Evolutionary conservation across 2,888 invertebrate species (phyloP).

Genomic region (Bursaphelenchus okinawaensis): DNA sequence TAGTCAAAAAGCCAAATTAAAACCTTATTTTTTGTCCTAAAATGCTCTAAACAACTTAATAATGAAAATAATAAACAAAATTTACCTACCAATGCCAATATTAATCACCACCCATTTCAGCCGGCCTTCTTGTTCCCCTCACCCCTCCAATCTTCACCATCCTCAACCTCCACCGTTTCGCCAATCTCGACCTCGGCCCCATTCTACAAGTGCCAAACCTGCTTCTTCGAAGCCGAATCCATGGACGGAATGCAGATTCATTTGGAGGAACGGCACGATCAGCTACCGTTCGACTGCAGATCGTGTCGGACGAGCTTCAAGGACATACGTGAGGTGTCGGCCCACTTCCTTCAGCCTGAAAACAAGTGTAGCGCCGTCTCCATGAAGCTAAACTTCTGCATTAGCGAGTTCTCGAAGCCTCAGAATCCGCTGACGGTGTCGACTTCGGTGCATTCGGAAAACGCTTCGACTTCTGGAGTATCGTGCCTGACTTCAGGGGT

Average conservation of each 20-base stretch:
- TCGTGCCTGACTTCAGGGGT: background rate
- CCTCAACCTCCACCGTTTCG: background rate
- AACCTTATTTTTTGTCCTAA: no score
- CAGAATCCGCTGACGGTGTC: background rate
- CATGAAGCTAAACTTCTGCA: slow-evolving; percentile 31
- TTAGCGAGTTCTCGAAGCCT: background rate
- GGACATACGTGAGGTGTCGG: slow-evolving; percentile 34
- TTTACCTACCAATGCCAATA: no score
- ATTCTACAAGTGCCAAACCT: slow-evolving; percentile 32
- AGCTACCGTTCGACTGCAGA: slow-evolving; percentile 44
- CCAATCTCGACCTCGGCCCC: slow-evolving; percentile 8
- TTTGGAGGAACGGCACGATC: slow-evolving; percentile 34
- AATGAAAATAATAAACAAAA: no score
- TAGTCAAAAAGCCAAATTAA: no score
- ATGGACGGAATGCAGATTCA: slow-evolving; percentile 38
- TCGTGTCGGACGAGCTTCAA: slow-evolving; percentile 38
- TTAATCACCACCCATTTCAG: no score
- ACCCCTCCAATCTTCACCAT: background rate
- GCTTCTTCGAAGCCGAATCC: slow-evolving; percentile 41
- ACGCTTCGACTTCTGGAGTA: background rate
- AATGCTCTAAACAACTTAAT: no score
- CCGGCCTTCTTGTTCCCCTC: background rate
- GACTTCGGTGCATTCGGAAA: background rate
- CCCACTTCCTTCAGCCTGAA: slow-evolving; percentile 28
- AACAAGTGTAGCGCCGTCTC: slow-evolving; percentile 20